Conservation (phyloP, 2,888 invertebrate genomes). For the Automeris io region DNA sequence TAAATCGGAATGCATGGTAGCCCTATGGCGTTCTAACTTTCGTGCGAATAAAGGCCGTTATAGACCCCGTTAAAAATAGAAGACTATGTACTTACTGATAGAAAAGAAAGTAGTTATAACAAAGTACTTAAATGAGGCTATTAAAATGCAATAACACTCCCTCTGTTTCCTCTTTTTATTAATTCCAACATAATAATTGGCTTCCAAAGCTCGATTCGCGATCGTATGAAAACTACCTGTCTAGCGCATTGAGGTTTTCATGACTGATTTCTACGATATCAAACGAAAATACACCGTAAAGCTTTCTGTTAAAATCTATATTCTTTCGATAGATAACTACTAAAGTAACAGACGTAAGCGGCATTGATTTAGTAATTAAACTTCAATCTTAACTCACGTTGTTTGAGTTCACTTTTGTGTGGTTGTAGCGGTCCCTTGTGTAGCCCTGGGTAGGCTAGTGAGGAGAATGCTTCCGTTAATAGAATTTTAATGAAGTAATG, state of each 20-base stretch:
- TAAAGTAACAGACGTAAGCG: constrained; percentile 11
- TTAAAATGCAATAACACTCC: constrained; percentile 5
- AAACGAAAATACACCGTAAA: constrained; percentile 25
- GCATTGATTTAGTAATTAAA: constrained; percentile 5
- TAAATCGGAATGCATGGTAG: no score
- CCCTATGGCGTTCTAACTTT: no score
- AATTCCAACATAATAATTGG: constrained; percentile 34
- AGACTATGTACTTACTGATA: no score
- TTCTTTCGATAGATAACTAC: constrained; percentile 6
- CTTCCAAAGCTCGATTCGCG: constrained; percentile 55
- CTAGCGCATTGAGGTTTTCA: constrained; percentile 40
- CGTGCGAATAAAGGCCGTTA: no score
- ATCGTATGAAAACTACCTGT: constrained; percentile 43
- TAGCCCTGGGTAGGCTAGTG: constrained; percentile 22
- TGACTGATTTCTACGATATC: constrained; percentile 26
- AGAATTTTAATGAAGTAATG: constrained; percentile 77
- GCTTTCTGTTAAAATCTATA: constrained; percentile 12
- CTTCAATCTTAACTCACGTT: neutral
- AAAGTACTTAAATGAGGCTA: no score
- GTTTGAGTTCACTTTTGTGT: constrained; percentile 21
- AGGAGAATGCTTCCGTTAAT: constrained; percentile 74
- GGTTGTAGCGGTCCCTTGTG: constrained; percentile 13
- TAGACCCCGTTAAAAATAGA: no score
- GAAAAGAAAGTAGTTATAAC: no score
- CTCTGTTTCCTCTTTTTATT: constrained; percentile 2